Evolutionary conservation across 2,888 invertebrate genomes (phyloP), one percentile per base, ranked within the genome.

Genomic region (Artemia sp.): DNA sequence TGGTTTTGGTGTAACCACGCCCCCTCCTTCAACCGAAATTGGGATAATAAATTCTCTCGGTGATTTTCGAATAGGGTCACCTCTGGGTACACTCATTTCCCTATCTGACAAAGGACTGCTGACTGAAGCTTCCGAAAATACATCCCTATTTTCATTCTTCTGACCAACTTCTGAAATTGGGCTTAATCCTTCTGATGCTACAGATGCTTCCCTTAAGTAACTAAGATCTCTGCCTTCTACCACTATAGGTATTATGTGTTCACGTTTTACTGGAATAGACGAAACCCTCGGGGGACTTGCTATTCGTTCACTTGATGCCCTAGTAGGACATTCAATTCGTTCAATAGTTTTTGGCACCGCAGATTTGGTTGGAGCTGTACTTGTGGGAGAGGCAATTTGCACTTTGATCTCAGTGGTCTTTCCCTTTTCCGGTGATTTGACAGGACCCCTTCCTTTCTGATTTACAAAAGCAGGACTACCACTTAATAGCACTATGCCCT

Each of bases 31-130:
- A 70, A 92, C 87, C 19, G 90, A 90, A 76, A 92, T 92, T n/a
- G 92, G 92, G 78, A 92, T 92, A 75, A 92, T 91, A 77, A 90
- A 91, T 80, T 92, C 92, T 66, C 92, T 83, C 14, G 91, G 90
- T 12, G 90, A 90, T 80, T 91, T 92, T 77, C 88, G 86, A 76
- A 91, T 90, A 8, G 90, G 89, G 77, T 88, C 86, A 3, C 68
- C 53, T 14, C 68, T 68, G 14, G 52, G 14, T 66, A 51, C 51
- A 53, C 68, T 68, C 51, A 50, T 11, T 14, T 68, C 68, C 10
- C 68, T 51, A 51, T 68, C 68, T 14, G 68, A 10, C n/a, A 58
- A n/a, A 24, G 64, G 64, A 11, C 64, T 58, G 8, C 14, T 58
- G 24, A 58, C 11, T 8, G 64, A 58, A 58, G 64, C 64, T 5